Evolutionary conservation across 2,888 invertebrate genomes (phyloP), one percentile per base, ranked within the genome.

Genomic region (Boloria selene): DNA sequence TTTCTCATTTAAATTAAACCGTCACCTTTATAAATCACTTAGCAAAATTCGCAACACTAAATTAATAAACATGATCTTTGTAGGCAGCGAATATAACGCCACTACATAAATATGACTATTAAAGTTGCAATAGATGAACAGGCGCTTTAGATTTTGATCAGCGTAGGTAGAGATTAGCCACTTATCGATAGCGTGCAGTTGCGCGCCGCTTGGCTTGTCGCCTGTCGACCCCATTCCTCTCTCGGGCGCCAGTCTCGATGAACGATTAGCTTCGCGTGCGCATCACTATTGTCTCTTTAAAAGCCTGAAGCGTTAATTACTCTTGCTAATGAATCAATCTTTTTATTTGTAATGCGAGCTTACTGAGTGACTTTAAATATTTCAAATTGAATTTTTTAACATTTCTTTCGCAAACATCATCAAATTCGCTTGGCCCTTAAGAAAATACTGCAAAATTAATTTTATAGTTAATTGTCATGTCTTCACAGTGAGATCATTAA

Each of bases 201-300:
- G 73, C 73, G 79, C 77, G 77, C 77, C 78, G 78, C 75, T 73
- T 77, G 78, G 73, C 81, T 74, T 80, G 81, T 79, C 82, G 82
- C 78, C 79, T 79, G 80, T 55, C 73, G 77, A 75, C 77, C 77
- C 64, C 72, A 71, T 74, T 80, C 83, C 83, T 82, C 84, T 70
- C 73, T 75, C 74, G 73, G 78, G 80, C 77, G 79, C 75, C 74
- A 72, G 73, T 83, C 83, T 84, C 87, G 84, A 84, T 82, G 81
- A 81, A 79, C 79, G 77, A 83, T 83, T 78, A 77, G 78, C 83
- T 76, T 77, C 78, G 71, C 79, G 79, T 80, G 79, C 82, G 80
- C 87, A 84, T 85, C 87, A 84, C 88, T 88, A 88, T 86, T 87
- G 83, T 87, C 78, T 82, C 79, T 82, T 84, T 80, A 71, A 67